Evolutionary conservation across 1,140 invertebrate genomes (phyloP).

Genomic region (Drosophila carrolli): DNA sequence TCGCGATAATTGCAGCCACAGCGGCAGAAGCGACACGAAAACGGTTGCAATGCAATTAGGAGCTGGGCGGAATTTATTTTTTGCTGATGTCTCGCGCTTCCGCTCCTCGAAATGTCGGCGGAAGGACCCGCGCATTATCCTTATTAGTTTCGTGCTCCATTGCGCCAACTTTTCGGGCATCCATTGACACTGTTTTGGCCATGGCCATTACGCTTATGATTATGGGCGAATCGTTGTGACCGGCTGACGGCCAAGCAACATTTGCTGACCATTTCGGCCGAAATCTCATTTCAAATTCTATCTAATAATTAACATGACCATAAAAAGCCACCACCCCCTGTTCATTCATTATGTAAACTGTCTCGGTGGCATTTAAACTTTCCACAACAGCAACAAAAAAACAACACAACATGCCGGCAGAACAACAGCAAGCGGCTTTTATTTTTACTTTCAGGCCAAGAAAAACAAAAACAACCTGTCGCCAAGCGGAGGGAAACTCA

Average conservation of each 20-base stretch:
- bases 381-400: constrained; percentile 3
- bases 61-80: constrained; percentile 33
- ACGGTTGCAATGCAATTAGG: constrained; percentile 76
- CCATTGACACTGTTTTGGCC: constrained; percentile 43
- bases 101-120: constrained; percentile 15
- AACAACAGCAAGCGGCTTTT: constrained; percentile 39
- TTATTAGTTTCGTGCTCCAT: constrained; percentile 64
- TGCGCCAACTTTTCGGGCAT: constrained; percentile 47
- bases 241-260: constrained; percentile 46
- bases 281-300: constrained; percentile 72
- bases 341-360: constrained; percentile 74
- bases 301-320: constrained; percentile 80
- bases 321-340: constrained; percentile 59
- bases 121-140: constrained; percentile 52
- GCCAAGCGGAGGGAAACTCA: constrained; percentile 63
- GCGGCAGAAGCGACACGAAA: constrained; percentile 47
- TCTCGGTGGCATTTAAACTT: constrained; percentile 70
- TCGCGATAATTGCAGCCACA: constrained; percentile 57
- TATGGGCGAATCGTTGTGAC: constrained; percentile 37
- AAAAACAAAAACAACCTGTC: constrained; percentile 42
- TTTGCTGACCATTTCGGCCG: constrained; percentile 66
- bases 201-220: constrained; percentile 45
- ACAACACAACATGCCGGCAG: constrained; percentile 1
- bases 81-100: constrained; percentile 20
- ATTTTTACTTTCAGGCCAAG: constrained; percentile 32